Evolutionary conservation across 2,888 invertebrate species (phyloP), one percentile per base, ranked within the genome.

Genomic region (Cepaea hortensis): DNA sequence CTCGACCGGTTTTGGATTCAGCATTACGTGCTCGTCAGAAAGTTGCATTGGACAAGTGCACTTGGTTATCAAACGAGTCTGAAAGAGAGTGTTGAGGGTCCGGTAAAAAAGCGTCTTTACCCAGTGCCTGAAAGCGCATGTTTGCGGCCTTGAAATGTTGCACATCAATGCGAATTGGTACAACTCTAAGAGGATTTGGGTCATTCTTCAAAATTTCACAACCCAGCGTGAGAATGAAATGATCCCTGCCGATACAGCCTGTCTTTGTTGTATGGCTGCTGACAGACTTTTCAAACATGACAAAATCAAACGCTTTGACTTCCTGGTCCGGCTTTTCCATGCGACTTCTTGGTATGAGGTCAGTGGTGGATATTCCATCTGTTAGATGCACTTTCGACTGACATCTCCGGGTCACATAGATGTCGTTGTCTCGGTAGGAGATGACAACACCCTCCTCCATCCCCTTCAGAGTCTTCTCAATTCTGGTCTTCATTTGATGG

Each of bases 181-280:
- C 75, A 62, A 48, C 7, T 48, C 84, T 55, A 18, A 46, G 23
- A 7, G 84, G 84, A n/a, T 65, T 75, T 1, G 55, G 62, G 50
- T 84, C 84, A 15, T 84, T 84, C 7, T 6, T 9, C 84, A 84
- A 46, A 50, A 84, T 77, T 18, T 84, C 84, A 46, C 55, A 65
- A 0, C 84, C 84, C 46, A 84, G 48, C 15, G 84, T 77, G 3
- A 84, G 48, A 7, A 76, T 9, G 0, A 75, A 76, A 46, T 65
- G 46, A 68, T 76, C 77, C 50, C 61, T 65, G 9, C 62, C 76
- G 18, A 84, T 20, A 20, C 62, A 48, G 3, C 61, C 55, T 6
- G 23, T 18, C 15, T 84, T 65, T 48, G 65, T 20, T 9, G 76
- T 55, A 3, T 35, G 0, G 55, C 7, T 55, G 20, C 11, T 15